Conservation (phyloP, 2,888 invertebrate species). For the Coenonympha arcania region DNA sequence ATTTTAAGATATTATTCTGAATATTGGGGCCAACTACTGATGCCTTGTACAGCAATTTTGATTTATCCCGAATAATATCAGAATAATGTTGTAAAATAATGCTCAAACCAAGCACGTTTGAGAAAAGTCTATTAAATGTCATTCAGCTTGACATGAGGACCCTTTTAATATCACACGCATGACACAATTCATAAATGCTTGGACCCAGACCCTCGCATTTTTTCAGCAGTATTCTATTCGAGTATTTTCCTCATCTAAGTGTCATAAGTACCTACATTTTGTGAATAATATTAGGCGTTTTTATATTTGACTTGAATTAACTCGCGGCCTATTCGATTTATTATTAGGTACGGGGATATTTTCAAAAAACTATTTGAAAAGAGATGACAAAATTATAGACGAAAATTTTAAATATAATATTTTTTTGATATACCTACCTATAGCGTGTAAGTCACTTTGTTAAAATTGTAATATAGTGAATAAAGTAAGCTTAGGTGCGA, state of each 20-base stretch:
- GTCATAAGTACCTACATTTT: conserved; percentile 12
- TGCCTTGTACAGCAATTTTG: no score
- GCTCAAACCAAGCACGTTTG: no score
- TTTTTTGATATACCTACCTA: conserved; percentile 24
- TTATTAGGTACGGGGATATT: conserved; percentile 26
- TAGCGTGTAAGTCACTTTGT: conserved; percentile 20
- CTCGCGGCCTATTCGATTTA: conserved; percentile 42
- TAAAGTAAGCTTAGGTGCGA: conserved; percentile 7
- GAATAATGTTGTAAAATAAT: no score
- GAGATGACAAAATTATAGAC: conserved; percentile 21
- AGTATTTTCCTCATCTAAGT: no score
- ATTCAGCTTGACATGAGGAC: not conserved
- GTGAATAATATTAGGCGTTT: conserved; percentile 32
- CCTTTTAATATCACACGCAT: not conserved
- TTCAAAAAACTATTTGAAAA: conserved; percentile 22
- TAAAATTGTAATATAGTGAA: conserved; percentile 15
- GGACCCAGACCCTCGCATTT: no score
- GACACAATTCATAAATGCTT: not conserved
- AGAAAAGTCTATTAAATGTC: no score
- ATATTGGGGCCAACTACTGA: no score
- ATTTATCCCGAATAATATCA: no score
- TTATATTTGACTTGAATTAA: conserved; percentile 35
- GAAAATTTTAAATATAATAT: conserved; percentile 24
- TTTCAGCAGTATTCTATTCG: no score
- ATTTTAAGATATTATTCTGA: no score